Evolutionary conservation across 2,113 vertebrate species (phyloP).

Genomic region (Nothoprocta pentlandii): DNA sequence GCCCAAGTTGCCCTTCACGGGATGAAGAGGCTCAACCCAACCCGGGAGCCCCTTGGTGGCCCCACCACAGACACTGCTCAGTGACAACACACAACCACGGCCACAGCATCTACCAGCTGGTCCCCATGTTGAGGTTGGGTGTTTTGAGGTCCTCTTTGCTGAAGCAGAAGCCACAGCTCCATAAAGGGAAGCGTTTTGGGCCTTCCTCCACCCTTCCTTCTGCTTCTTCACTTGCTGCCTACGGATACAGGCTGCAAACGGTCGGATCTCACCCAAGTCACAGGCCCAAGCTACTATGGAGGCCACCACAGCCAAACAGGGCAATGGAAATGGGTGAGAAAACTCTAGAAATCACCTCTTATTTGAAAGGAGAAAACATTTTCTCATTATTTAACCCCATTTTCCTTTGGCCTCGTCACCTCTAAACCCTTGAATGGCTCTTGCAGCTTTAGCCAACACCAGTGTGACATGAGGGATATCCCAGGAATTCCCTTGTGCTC

Average conservation of each 20-base stretch:
- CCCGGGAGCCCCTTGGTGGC: background rate
- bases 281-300: rapidly evolving
- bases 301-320: background rate
- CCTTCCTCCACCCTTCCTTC: background rate
- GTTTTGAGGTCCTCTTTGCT: background rate
- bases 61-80: background rate
- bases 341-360: background rate
- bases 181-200: background rate
- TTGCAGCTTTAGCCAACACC: rapidly evolving
- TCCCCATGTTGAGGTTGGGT: too few relatives aligned
- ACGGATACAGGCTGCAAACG: too few relatives aligned
- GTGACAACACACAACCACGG: too few relatives aligned
- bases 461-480: background rate
- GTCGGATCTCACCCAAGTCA: too few relatives aligned
- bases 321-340: background rate
- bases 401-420: background rate
- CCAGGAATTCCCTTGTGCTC: rapidly evolving
- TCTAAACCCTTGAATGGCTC: background rate
- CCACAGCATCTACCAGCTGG: too few relatives aligned
- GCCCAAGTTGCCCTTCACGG: background rate
- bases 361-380: background rate
- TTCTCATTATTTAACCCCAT: background rate
- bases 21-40: background rate
- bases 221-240: background rate
- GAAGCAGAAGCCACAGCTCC: background rate